Conservation (phyloP, 1,140 invertebrate species). For the Thaumetopoea pityocampa region DNA sequence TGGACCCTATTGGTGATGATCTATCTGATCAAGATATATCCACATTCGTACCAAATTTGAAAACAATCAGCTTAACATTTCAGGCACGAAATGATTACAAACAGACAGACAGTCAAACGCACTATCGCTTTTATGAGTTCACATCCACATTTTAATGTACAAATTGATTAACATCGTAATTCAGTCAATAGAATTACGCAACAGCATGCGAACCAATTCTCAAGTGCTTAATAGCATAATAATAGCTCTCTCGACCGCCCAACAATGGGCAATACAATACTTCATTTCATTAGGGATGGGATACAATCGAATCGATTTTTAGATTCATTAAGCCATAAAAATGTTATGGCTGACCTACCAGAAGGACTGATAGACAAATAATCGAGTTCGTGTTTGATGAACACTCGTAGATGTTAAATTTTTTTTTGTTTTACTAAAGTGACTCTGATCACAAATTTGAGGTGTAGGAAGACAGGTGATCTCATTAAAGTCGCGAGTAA, state of each 20-base stretch:
- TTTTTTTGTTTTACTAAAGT: neutral
- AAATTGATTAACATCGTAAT: conserved; percentile 1
- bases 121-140: too few relatives aligned
- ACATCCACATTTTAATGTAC: too few relatives aligned
- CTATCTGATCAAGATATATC: too few relatives aligned
- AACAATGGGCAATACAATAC: conserved; percentile 12
- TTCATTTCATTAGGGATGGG: conserved; percentile 10
- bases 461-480: too few relatives aligned
- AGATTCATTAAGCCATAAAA: conserved; percentile 9
- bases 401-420: neutral
- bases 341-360: neutral
- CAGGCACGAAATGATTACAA: too few relatives aligned
- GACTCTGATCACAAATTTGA: too few relatives aligned
- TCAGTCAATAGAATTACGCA: conserved; percentile 5
- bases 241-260: conserved; percentile 8
- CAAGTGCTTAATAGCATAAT: conserved; percentile 14
- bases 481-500: too few relatives aligned
- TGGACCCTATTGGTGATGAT: too few relatives aligned
- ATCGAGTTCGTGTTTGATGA: conserved; percentile 6
- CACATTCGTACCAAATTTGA: too few relatives aligned
- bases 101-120: too few relatives aligned
- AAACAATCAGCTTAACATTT: too few relatives aligned
- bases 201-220: conserved; percentile 9
- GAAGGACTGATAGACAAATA: neutral
- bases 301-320: conserved; percentile 9